These are phyloP conservation scores for Spodoptera littoralis DNA, from an alignment of 2,888 invertebrate species.

Conservation along the genomic window DNA sequence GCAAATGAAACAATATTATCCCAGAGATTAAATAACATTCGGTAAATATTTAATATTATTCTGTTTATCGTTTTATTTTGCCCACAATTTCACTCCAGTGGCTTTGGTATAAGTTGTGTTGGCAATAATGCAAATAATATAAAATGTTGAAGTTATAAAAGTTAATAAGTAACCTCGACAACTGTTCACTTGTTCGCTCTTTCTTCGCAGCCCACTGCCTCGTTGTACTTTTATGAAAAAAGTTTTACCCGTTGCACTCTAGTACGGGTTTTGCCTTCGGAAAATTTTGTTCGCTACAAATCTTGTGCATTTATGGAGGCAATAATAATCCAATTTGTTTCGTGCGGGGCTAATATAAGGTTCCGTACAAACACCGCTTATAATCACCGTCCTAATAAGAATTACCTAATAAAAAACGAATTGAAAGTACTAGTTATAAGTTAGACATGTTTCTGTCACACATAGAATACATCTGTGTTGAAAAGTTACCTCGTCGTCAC, in stretches of 20 bases:
- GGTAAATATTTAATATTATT: constrained; percentile 22
- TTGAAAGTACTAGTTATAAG: no score
- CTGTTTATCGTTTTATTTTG: constrained; percentile 21
- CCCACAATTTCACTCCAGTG: constrained; percentile 20
- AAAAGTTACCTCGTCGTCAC: no score
- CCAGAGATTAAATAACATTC: constrained; percentile 25
- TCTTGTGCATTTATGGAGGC: constrained; percentile 46
- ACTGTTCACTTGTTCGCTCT: constrained; percentile 79
- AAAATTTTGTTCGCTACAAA: constrained; percentile 69
- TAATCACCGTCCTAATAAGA: no score
- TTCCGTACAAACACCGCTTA: not conserved
- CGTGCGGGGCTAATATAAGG: not conserved
- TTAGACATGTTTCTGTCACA: no score
- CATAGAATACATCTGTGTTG: no score
- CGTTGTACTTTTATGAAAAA: constrained; percentile 86
- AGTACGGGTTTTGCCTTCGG: constrained; percentile 68
- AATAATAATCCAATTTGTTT: constrained; percentile 19
- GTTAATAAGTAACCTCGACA: constrained; percentile 82
- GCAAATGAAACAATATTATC: constrained; percentile 31
- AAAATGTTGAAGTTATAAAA: constrained; percentile 80
- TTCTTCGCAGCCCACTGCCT: constrained; percentile 78
- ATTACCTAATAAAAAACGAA: no score
- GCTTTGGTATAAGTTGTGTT: constrained; percentile 37
- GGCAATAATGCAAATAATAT: constrained; percentile 66
- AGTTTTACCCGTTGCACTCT: constrained; percentile 81